Evolutionary conservation across 2,888 invertebrate species (phyloP).

Genomic region (Teleogryllus oceanicus): DNA sequence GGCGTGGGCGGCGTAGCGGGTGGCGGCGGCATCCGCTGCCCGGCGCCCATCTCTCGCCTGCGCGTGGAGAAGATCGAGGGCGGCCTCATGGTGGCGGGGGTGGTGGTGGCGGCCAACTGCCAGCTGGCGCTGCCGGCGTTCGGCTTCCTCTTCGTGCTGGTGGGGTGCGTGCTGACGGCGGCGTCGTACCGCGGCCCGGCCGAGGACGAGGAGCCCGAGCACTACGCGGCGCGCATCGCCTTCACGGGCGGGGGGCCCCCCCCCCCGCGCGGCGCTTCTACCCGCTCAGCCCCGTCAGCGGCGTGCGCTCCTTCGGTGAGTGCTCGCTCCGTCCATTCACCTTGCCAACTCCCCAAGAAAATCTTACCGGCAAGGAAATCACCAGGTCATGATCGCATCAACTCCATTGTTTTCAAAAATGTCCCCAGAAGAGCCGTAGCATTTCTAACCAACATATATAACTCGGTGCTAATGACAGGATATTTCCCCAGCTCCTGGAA

Average conservation of each 20-base stretch:
- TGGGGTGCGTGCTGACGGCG: constrained; percentile 69
- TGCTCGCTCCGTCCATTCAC: no score
- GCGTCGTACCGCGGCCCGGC: constrained; percentile 54
- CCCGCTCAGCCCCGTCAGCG: constrained; percentile 64
- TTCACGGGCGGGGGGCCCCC: no score
- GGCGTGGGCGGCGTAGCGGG: constrained; percentile 39
- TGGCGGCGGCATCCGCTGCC: constrained; percentile 50
- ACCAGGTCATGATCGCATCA: no score
- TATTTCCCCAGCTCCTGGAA: no score
- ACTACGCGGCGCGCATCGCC: constrained; percentile 67
- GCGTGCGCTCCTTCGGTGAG: constrained; percentile 30
- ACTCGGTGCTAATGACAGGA: no score
- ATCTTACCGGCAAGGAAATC: no score
- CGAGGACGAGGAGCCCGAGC: constrained; percentile 67
- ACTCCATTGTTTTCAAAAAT: no score
- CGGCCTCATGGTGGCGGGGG: constrained; percentile 71
- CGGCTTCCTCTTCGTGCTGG: constrained; percentile 70
- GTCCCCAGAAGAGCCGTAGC: no score
- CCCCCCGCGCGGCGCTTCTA: constrained; percentile 75
- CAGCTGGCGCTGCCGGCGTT: constrained; percentile 73
- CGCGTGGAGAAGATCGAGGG: constrained; percentile 74
- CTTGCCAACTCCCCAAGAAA: no score
- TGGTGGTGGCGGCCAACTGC: constrained; percentile 73
- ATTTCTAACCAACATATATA: no score
- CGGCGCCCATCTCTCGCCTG: constrained; percentile 64